Conservation (phyloP, 2,113 vertebrate genomes). For the Rhabdomys dilectus region DNA sequence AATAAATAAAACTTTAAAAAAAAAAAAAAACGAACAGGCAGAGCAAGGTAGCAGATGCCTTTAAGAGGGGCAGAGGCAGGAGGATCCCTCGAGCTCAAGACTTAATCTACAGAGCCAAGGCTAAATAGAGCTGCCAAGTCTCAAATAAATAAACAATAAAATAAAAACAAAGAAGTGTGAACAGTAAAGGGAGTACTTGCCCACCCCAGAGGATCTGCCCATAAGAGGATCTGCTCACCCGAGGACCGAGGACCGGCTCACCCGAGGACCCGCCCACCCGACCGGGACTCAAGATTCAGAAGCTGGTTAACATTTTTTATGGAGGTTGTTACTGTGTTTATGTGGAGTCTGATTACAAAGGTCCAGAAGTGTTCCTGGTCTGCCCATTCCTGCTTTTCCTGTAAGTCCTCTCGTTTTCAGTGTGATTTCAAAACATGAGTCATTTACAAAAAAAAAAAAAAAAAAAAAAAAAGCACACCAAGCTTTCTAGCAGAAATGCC, state of each 20-base stretch:
- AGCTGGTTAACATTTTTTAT: background rate
- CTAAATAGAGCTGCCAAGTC: background rate
- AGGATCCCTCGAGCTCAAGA: background rate
- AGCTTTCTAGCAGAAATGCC: constrained; percentile 25
- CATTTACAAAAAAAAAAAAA: background rate
- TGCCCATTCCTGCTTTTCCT: background rate
- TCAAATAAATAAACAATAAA: background rate
- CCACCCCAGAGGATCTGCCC: no score
- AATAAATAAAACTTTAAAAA: no score
- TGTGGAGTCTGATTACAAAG: constrained; percentile 10
- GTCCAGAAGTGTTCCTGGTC: background rate
- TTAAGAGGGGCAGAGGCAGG: background rate
- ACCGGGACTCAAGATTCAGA: background rate
- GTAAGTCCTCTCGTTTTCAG: background rate
- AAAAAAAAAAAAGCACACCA: background rate
- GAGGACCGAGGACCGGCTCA: background rate
- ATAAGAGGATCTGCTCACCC: background rate
- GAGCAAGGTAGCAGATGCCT: background rate
- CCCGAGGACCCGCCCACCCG: background rate
- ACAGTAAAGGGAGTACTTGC: background rate
- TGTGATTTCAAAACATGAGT: constrained; percentile 48
- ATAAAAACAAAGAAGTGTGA: background rate
- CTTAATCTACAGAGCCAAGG: background rate
- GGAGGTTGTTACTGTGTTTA: background rate
- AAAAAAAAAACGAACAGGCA: background rate